Percentiles rank a stretch among this genome's conserved stretches.
Conservation (phyloP, 2,888 invertebrate genomes). For the Cryptus viduatorius region DNA sequence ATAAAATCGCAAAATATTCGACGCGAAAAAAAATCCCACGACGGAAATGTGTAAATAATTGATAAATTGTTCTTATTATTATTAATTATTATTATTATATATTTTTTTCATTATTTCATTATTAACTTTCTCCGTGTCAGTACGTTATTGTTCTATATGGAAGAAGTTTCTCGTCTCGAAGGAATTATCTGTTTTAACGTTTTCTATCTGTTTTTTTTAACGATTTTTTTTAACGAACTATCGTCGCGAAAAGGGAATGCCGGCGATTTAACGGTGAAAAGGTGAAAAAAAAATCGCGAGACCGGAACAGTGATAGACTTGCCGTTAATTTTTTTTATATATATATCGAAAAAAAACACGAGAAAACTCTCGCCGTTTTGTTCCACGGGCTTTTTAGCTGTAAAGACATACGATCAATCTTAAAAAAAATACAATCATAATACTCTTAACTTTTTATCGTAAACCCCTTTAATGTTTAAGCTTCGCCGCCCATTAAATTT, state of each 20-base stretch:
- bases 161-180: slow-evolving; percentile 36
- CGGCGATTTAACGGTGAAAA: slow-evolving; percentile 13
- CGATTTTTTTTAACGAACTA: slow-evolving; percentile 20
- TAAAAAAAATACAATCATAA: slow-evolving; percentile 72
- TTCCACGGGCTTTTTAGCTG: slow-evolving; percentile 80
- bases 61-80: slow-evolving; percentile 55
- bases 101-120: slow-evolving; percentile 24
- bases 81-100: slow-evolving; percentile 17
- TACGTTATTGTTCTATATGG: slow-evolving; percentile 26
- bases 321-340: slow-evolving; percentile 14
- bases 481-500: slow-evolving; percentile 59
- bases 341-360: slow-evolving; percentile 17
- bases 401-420: slow-evolving; percentile 60
- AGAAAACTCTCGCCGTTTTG: slow-evolving; percentile 73
- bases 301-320: slow-evolving; percentile 24
- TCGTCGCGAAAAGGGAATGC: not conserved
- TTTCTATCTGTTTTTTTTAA: slow-evolving; percentile 33
- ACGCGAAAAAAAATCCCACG: slow-evolving; percentile 57
- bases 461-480: slow-evolving; percentile 65
- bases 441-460: slow-evolving; percentile 75
- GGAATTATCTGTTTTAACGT: not conserved
- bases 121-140: slow-evolving; percentile 39
- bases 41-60: slow-evolving; percentile 76
- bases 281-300: not conserved
- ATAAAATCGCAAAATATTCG: slow-evolving; percentile 72